phyloP scores from a whole-genome alignment of 1,140 invertebrate genomes.

The Phymorhynchus buccinoides region DNA sequence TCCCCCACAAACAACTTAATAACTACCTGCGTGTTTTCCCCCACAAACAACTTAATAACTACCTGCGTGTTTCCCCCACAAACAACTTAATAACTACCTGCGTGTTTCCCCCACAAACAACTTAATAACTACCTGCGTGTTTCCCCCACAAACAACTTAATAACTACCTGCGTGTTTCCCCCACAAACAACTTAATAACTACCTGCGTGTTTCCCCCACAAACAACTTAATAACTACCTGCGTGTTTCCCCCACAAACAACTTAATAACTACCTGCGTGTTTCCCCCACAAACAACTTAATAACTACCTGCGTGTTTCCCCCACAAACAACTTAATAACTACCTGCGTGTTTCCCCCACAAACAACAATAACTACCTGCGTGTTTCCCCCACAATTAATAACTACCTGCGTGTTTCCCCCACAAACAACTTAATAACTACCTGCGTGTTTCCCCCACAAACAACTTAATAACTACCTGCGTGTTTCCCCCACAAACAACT shows the following conservation, averaged over 20 bases:
- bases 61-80: not conserved
- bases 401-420: not conserved
- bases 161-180: not conserved
- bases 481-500: not conserved
- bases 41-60: not conserved
- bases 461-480: not conserved
- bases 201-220: not conserved
- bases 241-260: not conserved
- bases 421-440: not conserved
- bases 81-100: not conserved
- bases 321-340: not conserved
- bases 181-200: not conserved
- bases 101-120: not conserved
- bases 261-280: not conserved
- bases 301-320: not conserved
- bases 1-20: not conserved
- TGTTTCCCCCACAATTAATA: not conserved
- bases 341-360: not conserved
- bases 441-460: not conserved
- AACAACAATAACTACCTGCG: not conserved
- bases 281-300: not conserved
- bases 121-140: not conserved
- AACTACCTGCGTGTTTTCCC: not conserved
- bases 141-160: not conserved
- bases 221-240: not conserved